Evolutionary conservation across 2,888 invertebrate species (phyloP), one percentile per base, ranked within the genome.

Genomic region (Polietes domitor): DNA sequence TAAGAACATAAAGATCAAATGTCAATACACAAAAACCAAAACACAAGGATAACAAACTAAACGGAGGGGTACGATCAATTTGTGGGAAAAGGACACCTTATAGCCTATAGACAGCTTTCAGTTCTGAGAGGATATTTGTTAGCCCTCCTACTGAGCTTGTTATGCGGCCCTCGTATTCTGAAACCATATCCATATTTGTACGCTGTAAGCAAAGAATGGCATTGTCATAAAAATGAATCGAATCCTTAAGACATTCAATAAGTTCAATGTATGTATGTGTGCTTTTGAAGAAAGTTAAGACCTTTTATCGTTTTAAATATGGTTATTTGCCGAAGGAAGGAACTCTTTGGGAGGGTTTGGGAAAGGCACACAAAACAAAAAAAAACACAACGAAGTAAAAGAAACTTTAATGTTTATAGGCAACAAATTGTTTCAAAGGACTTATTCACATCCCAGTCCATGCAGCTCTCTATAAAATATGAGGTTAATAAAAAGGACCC

Each of bases 231-330:
- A 90, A 90, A 89, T 89, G 84, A 75, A 85, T 86, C 87, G 87
- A 88, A 88, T 90, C 89, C 89, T 89, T 88, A 90, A 90, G 90
- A 90, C 88, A 89, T 90, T 90, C 89, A 89, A 90, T 90, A 90
- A 90, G 87, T 90, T 84, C 61, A 77, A 71, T 76, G 28, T 87
- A 86, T 55, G 28, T 17, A 28, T 68, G 68, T 32, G 58, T 77
- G 61, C 82, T 74, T 17, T 43, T 26, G 50, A 76, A 77, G 65
- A 85, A 84, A 82, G 77, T 84, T 84, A 85, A 83, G 86, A 86
- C 86, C 86, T 90, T 90, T 90, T 90, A 89, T 90, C 88, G 89
- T 88, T 89, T 88, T 88, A 89, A 89, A 90, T 90, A 91, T 88
- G 88, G 86, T 87, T 89, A 88, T 88, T 89, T 87, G 85, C 82